Conservation (phyloP, 2,888 invertebrate genomes). For the Phrixothrix hirtus region DNA sequence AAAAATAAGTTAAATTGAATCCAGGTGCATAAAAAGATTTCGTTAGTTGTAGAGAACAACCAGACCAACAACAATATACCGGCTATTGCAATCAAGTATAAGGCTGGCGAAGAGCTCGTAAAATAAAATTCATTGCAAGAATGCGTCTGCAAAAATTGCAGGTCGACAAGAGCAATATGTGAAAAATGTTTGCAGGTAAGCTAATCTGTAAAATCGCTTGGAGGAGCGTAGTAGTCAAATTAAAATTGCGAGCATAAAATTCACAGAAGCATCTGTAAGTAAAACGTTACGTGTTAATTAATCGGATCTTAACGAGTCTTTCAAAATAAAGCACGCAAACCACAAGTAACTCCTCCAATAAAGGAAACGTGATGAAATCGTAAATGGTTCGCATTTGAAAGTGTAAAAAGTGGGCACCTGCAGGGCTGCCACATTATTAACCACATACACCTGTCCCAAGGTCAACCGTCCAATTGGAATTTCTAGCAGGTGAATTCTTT, state of each 20-base stretch:
- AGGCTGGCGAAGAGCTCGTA: conserved; percentile 10
- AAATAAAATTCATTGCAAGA: conserved; percentile 17
- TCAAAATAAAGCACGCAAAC: conserved; percentile 32
- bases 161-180: conserved; percentile 7
- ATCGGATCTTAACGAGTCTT: conserved; percentile 32
- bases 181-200: conserved; percentile 17
- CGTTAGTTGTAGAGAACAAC: too few relatives aligned
- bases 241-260: conserved; percentile 23
- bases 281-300: conserved; percentile 34
- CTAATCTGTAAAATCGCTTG: conserved; percentile 17
- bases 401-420: conserved; percentile 41
- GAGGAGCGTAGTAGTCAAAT: conserved; percentile 8
- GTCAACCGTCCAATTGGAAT: conserved; percentile 45
- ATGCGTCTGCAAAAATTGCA: conserved; percentile 16
- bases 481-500: conserved; percentile 45
- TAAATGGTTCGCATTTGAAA: conserved; percentile 39
- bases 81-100: conserved; percentile 7
- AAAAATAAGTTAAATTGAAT: too few relatives aligned
- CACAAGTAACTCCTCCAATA: conserved; percentile 31
- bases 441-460: conserved; percentile 44
- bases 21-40: too few relatives aligned
- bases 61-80: conserved; percentile 10
- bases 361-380: conserved; percentile 36
- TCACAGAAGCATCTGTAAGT: conserved; percentile 19
- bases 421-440: conserved; percentile 37